These are phyloP conservation scores for Lithophane ornitopus DNA, from an alignment of 2,888 invertebrate genomes.

Conservation along the genomic window DNA sequence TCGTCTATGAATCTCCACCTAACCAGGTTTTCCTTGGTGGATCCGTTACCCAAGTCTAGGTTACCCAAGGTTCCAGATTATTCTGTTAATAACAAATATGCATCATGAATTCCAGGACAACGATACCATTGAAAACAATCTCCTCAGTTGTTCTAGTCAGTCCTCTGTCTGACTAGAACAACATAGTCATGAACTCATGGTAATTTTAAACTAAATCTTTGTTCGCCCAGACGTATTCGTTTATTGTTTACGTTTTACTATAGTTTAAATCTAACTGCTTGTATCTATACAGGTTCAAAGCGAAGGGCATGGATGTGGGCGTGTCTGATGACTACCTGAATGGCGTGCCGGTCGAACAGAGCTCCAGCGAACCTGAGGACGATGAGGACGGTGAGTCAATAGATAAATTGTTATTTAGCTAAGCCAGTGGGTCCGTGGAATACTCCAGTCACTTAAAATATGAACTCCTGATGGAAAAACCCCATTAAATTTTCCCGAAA, in stretches of 20 bases:
- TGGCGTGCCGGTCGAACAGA: slow-evolving; percentile 93
- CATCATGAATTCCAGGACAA: not conserved
- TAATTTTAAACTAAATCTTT: not conserved
- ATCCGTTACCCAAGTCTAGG: too few species aligned
- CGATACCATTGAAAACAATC: not conserved
- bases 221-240: not conserved
- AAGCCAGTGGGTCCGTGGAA: too few species aligned
- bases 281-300: slow-evolving; percentile 92
- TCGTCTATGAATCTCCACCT: too few species aligned
- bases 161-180: not conserved
- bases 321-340: slow-evolving; percentile 94
- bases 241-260: not conserved
- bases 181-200: not conserved
- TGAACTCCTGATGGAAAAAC: too few species aligned
- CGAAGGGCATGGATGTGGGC: slow-evolving; percentile 95
- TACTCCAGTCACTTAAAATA: too few species aligned
- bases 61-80: not conserved
- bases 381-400: slow-evolving; percentile 78
- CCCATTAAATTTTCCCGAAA: too few species aligned
- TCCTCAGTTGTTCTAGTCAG: not conserved
- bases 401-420: not conserved
- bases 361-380: slow-evolving; percentile 93
- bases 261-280: not conserved
- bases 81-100: not conserved
- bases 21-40: too few species aligned